A percentile compares a stretch with the other conserved stretches of the same genome.
phyloP scores from a whole-genome alignment of 2,113 vertebrate genomes.

The Protobothrops flavoviridis region DNA sequence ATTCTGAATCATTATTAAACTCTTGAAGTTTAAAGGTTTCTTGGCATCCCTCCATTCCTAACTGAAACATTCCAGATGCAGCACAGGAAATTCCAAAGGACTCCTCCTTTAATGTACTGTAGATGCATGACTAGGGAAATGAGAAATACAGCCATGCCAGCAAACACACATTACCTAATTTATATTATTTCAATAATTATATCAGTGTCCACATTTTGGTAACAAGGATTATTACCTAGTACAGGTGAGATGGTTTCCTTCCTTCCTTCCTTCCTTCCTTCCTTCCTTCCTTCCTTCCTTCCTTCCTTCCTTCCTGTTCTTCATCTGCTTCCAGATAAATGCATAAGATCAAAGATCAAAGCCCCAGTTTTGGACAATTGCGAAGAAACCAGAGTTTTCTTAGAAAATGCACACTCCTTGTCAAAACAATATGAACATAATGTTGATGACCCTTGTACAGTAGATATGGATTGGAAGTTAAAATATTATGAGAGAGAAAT shows the following conservation, averaged over 20 bases:
- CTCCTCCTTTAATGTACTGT: background rate
- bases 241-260: background rate
- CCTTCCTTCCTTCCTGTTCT: background rate
- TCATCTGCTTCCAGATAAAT: background rate
- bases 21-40: background rate
- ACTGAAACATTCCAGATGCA: slow-evolving; percentile 11
- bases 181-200: background rate
- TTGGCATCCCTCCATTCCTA: slow-evolving; percentile 3
- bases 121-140: slow-evolving; percentile 13
- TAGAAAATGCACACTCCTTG: background rate
- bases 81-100: slow-evolving; percentile 1
- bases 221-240: background rate
- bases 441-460: background rate
- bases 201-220: background rate
- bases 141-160: background rate
- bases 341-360: background rate
- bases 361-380: background rate
- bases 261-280: background rate
- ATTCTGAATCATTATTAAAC: slow-evolving; percentile 4
- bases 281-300: background rate
- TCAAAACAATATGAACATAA: background rate
- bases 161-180: background rate
- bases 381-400: background rate
- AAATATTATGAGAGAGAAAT: background rate
- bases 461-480: background rate